Evolutionary conservation across 1,140 invertebrate species (phyloP), one percentile per base, ranked within the genome.

Genomic region (Habropoda laboriosa): DNA sequence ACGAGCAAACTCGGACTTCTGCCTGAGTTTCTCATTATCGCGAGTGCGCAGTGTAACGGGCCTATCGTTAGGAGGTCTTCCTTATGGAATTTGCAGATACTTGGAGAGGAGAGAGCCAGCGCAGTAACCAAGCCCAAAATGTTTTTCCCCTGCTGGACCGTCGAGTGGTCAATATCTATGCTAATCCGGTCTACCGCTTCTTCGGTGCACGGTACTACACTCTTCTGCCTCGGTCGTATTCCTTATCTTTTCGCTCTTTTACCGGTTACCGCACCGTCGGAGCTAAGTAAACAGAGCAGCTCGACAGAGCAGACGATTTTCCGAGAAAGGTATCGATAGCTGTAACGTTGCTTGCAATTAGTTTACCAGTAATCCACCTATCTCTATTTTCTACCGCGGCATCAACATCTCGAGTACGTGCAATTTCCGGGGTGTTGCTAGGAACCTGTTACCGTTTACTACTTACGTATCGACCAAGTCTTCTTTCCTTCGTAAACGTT

Each of bases 161-260:
- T 71, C 79, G 79, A 78, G 82, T 81, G 73, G 77, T 85, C 82
- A 87, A 87, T 87, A 87, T 87, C 86, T 87, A 87, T 87, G 86
- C 86, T 87, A 87, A 87, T 87, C 80, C 80, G 66, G 51, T 67
- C 79, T 80, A 72, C 68, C 60, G 72, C 60, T 84, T 83, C 82
- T 87, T 47, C 61, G 49, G 38, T 68, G 51, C 70, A 67, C 78
- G 42, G 40, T 42, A 53, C 55, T 71, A 32, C 67, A 71, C 70
- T 76, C 61, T 67, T 79, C 49, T 10, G 51, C 38, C 42, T 53
- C 76, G 35, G 55, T 74, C 75, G 63, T 68, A 70, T 67, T 71
- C 58, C 81, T 86, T 80, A 68, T 75, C 53, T 51, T 51, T 30
- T 66, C 32, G 38, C 21, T 40, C 49, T 40, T 68, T 77, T 58